Base-by-base conservation (phyloP, 2,113 vertebrate genomes). In the Myotis davidii region DNA sequence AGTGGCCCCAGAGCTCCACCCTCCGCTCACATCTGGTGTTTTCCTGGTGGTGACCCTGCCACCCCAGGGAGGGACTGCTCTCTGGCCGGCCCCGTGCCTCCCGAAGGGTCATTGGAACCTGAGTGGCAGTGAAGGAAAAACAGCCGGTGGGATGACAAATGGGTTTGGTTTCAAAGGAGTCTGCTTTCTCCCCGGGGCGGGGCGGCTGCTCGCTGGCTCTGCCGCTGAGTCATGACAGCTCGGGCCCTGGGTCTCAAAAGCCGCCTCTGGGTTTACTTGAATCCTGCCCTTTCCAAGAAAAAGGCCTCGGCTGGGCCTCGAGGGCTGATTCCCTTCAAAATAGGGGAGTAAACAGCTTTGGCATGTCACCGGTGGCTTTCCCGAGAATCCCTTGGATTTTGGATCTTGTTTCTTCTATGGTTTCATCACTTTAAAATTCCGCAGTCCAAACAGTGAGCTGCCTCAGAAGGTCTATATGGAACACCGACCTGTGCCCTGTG, bases 211-310 rank as follows among this genome's bases (percentile, higher is more conserved):
- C 42, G 17, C 50, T 2, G 20, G 37, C 1, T 25, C 1, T 10
- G 56, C 77, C 42, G 42, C 86, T 39, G 84, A 70, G 76, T 94
- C 45, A 56, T 1, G 17, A 1, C 18, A 12, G 23, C 21, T 9
- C 6, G 0, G 10, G 4, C 37, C 52, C 18, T 0, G 2, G 18
- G 18, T 73, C 64, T 73, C 78, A 45, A 48, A 39, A 13, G 9
- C 1, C 5, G 48, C 0, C 34, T 32, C 37, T 1, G 52, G 39
- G 11, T 74, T 74, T 23, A 6, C 10, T 12, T 11, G 64, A 64
- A 8, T 79, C 70, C 25, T 2, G 9, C 45, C 74, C 56, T 72
- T 89, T 87, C 90, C 50, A 34, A 91, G 92, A 48, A 91, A 61
- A 48, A 50, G 85, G 16, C 29, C 70, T 4, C 0, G 1, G n/a